These are phyloP conservation scores for Penaeus japonicus DNA, from an alignment of 1,140 invertebrate species.

Conservation along the genomic window DNA sequence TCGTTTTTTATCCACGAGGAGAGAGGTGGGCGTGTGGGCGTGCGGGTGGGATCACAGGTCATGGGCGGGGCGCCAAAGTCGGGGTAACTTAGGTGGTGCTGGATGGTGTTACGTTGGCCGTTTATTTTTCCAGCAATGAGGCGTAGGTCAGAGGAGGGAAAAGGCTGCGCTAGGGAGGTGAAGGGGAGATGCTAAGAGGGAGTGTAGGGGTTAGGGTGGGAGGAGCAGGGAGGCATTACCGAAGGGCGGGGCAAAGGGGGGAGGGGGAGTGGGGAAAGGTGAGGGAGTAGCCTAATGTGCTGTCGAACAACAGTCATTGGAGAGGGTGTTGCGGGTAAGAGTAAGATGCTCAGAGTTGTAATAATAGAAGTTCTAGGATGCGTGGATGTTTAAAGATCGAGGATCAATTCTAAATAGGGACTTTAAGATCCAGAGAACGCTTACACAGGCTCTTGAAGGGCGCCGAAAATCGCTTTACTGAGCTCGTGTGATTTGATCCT, in stretches of 20 bases:
- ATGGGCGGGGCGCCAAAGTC: neutral
- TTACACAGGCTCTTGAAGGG: too few species aligned
- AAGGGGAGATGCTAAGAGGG: neutral
- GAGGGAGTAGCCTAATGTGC: neutral
- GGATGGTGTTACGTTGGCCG: neutral
- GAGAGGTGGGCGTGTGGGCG: neutral
- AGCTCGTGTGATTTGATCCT: too few species aligned
- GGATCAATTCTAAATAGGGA: too few species aligned
- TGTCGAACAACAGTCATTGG: neutral
- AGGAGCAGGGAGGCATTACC: neutral
- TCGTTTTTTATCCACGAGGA: neutral
- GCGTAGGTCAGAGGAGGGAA: neutral
- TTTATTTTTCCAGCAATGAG: constrained; percentile 24
- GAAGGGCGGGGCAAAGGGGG: neutral
- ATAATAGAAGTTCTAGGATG: too few species aligned
- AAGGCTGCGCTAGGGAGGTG: neutral
- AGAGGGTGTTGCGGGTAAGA: too few species aligned
- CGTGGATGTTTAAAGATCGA: too few species aligned
- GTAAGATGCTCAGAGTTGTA: too few species aligned
- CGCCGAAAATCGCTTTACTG: too few species aligned
- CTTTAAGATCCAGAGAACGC: too few species aligned
- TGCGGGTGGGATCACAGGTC: constrained; percentile 29
- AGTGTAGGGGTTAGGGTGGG: neutral
- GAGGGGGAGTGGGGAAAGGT: neutral
- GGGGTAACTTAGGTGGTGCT: neutral